Evolutionary conservation across 1,140 invertebrate genomes (phyloP).

Genomic region (Drosophila equinoxialis): DNA sequence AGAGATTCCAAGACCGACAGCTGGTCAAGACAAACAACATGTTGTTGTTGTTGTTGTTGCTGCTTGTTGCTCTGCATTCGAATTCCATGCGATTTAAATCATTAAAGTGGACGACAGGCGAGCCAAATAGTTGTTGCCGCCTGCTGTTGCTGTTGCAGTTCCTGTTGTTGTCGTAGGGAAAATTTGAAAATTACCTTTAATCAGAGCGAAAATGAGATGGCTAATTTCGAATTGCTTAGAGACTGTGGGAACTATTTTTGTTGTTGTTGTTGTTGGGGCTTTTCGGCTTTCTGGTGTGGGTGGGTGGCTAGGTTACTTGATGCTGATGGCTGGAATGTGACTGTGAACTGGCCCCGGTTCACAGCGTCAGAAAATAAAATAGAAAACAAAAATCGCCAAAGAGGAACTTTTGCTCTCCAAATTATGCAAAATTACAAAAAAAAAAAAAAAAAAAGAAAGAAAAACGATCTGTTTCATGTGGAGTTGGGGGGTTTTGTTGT

Average conservation of each 20-base stretch:
- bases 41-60: constrained; percentile 33
- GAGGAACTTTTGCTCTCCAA: constrained; percentile 34
- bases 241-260: constrained; percentile 35
- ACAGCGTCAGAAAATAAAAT: constrained; percentile 35
- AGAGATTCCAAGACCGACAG: constrained; percentile 54
- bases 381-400: background rate
- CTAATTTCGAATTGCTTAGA: constrained; percentile 61
- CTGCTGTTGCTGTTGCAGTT: constrained; percentile 38
- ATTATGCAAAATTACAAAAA: constrained; percentile 42
- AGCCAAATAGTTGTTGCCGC: constrained; percentile 51
- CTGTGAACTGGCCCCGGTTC: constrained; percentile 71
- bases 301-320: constrained; percentile 42
- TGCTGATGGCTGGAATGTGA: constrained; percentile 59
- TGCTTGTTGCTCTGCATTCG: constrained; percentile 51
- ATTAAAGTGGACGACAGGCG: constrained; percentile 71
- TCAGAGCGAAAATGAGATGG: constrained; percentile 78
- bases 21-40: constrained; percentile 40
- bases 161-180: constrained; percentile 63
- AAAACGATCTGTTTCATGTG: constrained; percentile 34
- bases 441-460: constrained; percentile 22
- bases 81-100: constrained; percentile 39
- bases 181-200: constrained; percentile 81
- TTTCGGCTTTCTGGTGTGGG: constrained; percentile 44
- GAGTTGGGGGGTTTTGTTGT: constrained; percentile 19
- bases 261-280: background rate